Conservation (phyloP, 2,888 invertebrate species). For the Erannis defoliaria region DNA sequence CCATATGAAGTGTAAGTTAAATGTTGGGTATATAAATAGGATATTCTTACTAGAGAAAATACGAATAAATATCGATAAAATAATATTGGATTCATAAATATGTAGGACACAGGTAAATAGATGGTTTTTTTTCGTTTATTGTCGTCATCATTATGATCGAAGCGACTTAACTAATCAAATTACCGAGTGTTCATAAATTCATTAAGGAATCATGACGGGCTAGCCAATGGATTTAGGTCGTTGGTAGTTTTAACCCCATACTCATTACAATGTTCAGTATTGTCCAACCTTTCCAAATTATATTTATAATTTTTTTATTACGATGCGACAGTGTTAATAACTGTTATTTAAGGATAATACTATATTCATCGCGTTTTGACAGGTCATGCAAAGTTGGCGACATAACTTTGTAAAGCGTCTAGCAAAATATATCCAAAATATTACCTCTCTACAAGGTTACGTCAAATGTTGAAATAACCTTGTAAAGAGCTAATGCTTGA, state of each 20-base stretch:
- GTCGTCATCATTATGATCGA: slow-evolving; percentile 39
- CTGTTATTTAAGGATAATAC: too few relatives aligned
- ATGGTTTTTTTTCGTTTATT: slow-evolving; percentile 50
- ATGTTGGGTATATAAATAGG: slow-evolving; percentile 40
- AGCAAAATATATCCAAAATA: too few relatives aligned
- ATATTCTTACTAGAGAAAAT: slow-evolving; percentile 46
- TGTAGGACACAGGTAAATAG: slow-evolving; percentile 26
- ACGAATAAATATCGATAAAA: slow-evolving; percentile 18
- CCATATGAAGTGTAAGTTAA: slow-evolving; percentile 27
- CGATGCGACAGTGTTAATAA: too few relatives aligned
- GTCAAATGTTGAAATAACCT: too few relatives aligned
- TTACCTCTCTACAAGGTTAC: too few relatives aligned
- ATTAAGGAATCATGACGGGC: not conserved
- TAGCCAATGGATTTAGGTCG: too few relatives aligned
- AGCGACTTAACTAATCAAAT: not conserved
- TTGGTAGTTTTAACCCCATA: not conserved
- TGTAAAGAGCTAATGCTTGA: too few relatives aligned
- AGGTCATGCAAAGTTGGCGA: too few relatives aligned
- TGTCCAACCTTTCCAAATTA: not conserved
- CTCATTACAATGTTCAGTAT: not conserved
- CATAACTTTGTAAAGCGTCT: too few relatives aligned
- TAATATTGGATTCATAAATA: slow-evolving; percentile 10
- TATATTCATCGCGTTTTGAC: too few relatives aligned
- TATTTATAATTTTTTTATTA: too few relatives aligned
- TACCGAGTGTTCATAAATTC: not conserved